Base-by-base conservation (phyloP, 2,113 vertebrate genomes). In the Cryptoleucopteryx plumbea region DNA sequence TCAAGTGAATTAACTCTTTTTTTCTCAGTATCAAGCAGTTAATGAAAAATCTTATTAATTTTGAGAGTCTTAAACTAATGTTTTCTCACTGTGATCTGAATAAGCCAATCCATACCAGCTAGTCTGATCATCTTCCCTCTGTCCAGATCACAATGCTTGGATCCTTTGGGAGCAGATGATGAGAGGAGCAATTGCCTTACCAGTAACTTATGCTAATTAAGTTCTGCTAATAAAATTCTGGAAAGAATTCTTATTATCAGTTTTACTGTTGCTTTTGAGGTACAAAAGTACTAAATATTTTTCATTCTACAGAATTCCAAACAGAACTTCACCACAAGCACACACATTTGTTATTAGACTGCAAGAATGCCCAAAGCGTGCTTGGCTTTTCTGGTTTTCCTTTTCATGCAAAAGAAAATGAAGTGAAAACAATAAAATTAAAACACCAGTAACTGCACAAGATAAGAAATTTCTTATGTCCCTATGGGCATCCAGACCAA, bases 381-480 rank as follows among this genome's bases (percentile, higher is more conserved):
- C n/a, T 68, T 68, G 48, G 25, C 4, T 94, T 66, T 89, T 92
- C 58, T 87, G 19, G 8, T 71, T 91, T 95, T 91, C 23, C 5
- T 82, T 94, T 89, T 65, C 29, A 85, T 45, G n/a, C 8, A 72
- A 81, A 91, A 95, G 52, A 79, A 88, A 93, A 73, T 23, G 4
- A 79, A 88, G 21, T 53, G 32, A 92, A 91, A 91, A 84, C 68
- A 87, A 75, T 74, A 89, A 91, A 91, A 93, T 95, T 79, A 81
- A 85, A 95, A 87, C 62, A 61, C 48, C 48, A 67, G 13, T 32
- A 74, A 59, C 75, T 53, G 19, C 61, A 80, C 16, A 68, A 94
- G 82, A 90, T 96, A 96, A 91, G 74, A 62, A 80, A 72, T 70
- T 91, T 86, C 31, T 94, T 90, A 42, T 66, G 38, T 73, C 48